Evolutionary conservation across 2,113 vertebrate species (phyloP).

Genomic region (Hoplias malabaricus): DNA sequence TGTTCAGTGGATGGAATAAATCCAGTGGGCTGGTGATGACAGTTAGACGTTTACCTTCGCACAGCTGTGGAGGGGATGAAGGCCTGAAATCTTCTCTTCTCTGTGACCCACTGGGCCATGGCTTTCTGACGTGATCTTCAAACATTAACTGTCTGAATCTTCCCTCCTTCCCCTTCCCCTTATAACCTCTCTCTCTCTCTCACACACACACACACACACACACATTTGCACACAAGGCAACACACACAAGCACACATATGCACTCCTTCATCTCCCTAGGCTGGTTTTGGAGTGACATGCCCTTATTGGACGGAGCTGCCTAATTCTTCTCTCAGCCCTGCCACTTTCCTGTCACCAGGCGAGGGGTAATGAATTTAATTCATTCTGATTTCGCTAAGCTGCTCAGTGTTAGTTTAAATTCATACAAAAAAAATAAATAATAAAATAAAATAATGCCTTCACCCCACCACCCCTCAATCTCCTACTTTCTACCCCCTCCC

Average conservation of each 20-base stretch:
- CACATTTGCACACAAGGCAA: conserved; percentile 1
- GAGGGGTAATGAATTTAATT: conserved; percentile 61
- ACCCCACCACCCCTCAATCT: conserved; percentile 25
- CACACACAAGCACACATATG: background rate
- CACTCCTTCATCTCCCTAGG: conserved; percentile 10
- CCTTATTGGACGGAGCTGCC: conserved; percentile 49
- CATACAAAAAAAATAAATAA: conserved; percentile 24
- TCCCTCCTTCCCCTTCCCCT: background rate
- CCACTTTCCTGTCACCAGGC: conserved; percentile 47
- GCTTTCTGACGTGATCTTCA: conserved; percentile 44
- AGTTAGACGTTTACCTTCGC: conserved; percentile 37
- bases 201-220: background rate
- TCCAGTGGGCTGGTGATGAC: conserved; percentile 39
- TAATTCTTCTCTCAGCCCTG: conserved; percentile 48
- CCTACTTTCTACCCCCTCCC: conserved; percentile 40
- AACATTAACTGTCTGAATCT: conserved; percentile 12
- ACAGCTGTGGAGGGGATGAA: conserved; percentile 32
- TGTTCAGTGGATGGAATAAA: conserved; percentile 38
- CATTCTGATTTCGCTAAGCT: conserved; percentile 58
- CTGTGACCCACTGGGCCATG: conserved; percentile 34
- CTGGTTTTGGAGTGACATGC: conserved; percentile 36
- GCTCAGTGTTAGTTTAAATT: conserved; percentile 62
- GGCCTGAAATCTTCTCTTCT: conserved; percentile 31
- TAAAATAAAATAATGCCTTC: conserved; percentile 33
- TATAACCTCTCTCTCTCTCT: conserved; percentile 17